Base-by-base conservation (phyloP, 2,797 vertebrate species). In the Falco biarmicus region DNA sequence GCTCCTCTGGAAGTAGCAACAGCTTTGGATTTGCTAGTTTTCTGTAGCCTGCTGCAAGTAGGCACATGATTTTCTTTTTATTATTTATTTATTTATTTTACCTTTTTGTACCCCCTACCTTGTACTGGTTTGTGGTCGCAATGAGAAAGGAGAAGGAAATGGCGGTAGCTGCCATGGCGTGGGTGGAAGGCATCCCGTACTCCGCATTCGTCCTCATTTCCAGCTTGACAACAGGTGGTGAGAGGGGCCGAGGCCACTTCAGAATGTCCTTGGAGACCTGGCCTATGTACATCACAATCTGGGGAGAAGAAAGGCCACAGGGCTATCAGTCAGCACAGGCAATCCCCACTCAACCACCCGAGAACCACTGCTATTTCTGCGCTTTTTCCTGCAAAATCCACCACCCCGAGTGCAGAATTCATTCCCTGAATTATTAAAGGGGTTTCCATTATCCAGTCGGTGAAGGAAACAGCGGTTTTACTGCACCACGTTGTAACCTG, bases 211-310 rank as follows among this genome's bases (percentile, higher is more conserved):
- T 97, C 15, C 99, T 99, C 1, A 90, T 97, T 95, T 99, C 99
- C 93, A 99, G 98, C 96, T 99, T 99, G 75, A 99, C 98, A 1
- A 99, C 99, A 0, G 99, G 99, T 24, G 99, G 99, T 0, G 99
- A 99, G 43, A 78, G 84, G 32, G 99, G 99, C 18, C 99, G 99
- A 6, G 99, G 99, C 97, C 99, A 98, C 98, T 99, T 99, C 84
- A 99, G 97, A 85, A 99, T 64, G 66, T 99, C 99, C 96, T 99
- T 99, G 98, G 98, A 98, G 92, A 99, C 98, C 97, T 99, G 99
- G 43, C 99, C 99, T 13, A 99, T 90, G 83, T 99, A 99, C 99
- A 99, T 99, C 96, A 99, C 99, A 93, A 99, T 77, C 99, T 99
- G 95, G 59, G 88, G 95, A 91, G 48, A 97, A 89, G 69, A 87